A percentile compares a stretch with the other conserved stretches of the same genome.
Evolutionary conservation across 2,888 invertebrate species (phyloP).

Genomic region (Chloroclystis v-ata): DNA sequence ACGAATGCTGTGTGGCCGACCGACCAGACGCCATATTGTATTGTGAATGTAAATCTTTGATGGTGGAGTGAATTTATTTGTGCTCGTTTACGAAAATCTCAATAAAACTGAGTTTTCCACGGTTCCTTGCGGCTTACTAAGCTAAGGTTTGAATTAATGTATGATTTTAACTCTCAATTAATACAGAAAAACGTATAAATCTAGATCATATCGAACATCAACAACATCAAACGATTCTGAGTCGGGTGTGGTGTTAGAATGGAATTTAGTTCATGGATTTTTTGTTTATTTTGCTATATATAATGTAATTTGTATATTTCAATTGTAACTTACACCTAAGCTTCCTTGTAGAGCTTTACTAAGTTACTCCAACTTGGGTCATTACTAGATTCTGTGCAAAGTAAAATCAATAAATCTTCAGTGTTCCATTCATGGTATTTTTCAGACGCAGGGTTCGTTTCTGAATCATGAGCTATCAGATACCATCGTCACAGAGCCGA

Average conservation of each 20-base stretch:
- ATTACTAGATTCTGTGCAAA: not conserved
- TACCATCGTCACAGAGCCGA: constrained; percentile 88
- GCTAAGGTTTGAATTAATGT: constrained; percentile 44
- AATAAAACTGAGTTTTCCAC: constrained; percentile 37
- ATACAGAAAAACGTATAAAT: not conserved
- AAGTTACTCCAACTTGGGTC: no score
- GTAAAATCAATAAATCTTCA: constrained; percentile 42
- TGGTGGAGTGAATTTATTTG: constrained; percentile 49
- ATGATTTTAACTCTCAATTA: not conserved
- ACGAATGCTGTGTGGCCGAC: constrained; percentile 3
- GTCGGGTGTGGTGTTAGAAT: constrained; percentile 69
- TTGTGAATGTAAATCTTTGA: constrained; percentile 70
- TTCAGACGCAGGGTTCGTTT: constrained; percentile 82
- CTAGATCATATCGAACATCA: not conserved
- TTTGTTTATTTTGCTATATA: constrained; percentile 65
- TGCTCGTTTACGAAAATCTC: constrained; percentile 38
- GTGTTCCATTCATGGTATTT: constrained; percentile 34
- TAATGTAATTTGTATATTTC: not conserved
- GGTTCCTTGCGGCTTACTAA: constrained; percentile 43
- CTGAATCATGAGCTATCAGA: constrained; percentile 91
- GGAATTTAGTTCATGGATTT: constrained; percentile 66
- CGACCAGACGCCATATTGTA: constrained; percentile 68
- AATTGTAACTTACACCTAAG: no score
- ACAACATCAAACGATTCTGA: constrained; percentile 30
- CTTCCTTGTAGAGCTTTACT: no score